A percentile compares a stretch with the other conserved stretches of the same genome.
Evolutionary conservation across 1,140 invertebrate species (phyloP).

Genomic region (Bradynema listronoti): DNA sequence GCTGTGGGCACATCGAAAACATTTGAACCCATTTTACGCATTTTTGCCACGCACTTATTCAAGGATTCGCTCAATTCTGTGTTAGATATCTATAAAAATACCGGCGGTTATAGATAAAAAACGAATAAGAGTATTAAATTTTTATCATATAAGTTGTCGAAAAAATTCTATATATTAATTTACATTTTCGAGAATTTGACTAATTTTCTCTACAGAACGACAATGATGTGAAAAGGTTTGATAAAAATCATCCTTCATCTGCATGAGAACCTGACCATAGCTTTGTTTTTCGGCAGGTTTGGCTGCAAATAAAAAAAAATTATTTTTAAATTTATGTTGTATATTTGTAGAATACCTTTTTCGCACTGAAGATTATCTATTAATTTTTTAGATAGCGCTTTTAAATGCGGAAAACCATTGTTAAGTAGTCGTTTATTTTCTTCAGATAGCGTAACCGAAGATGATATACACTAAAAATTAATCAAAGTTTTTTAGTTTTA

Average conservation of each 20-base stretch:
- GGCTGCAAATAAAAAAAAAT: slow-evolving; percentile 21
- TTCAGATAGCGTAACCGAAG: slow-evolving; percentile 22
- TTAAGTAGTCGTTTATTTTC: slow-evolving; percentile 36
- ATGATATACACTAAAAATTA: slow-evolving; percentile 31
- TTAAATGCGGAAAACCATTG: slow-evolving; percentile 29
- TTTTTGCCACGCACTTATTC: slow-evolving; percentile 33
- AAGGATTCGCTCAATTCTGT: slow-evolving; percentile 27
- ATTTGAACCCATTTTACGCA: slow-evolving; percentile 34
- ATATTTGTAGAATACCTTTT: slow-evolving; percentile 5
- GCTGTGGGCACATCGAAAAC: slow-evolving; percentile 49
- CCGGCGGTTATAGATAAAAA: background rate
- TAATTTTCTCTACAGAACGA: slow-evolving; percentile 45
- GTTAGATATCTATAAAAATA: slow-evolving; percentile 31
- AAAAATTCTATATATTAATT: too few relatives aligned
- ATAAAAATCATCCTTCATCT: slow-evolving; percentile 42
- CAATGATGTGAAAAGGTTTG: slow-evolving; percentile 45
- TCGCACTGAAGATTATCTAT: slow-evolving; percentile 18
- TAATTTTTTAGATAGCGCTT: slow-evolving; percentile 29
- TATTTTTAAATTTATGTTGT: background rate
- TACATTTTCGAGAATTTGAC: slow-evolving; percentile 39
- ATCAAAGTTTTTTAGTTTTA: background rate
- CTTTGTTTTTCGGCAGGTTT: slow-evolving; percentile 33
- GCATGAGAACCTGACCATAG: slow-evolving; percentile 33
- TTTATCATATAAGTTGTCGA: too few relatives aligned
- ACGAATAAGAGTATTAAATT: too few relatives aligned